phyloP scores from a whole-genome alignment of 1,140 invertebrate species.

The Muscidifurax raptorellus region DNA sequence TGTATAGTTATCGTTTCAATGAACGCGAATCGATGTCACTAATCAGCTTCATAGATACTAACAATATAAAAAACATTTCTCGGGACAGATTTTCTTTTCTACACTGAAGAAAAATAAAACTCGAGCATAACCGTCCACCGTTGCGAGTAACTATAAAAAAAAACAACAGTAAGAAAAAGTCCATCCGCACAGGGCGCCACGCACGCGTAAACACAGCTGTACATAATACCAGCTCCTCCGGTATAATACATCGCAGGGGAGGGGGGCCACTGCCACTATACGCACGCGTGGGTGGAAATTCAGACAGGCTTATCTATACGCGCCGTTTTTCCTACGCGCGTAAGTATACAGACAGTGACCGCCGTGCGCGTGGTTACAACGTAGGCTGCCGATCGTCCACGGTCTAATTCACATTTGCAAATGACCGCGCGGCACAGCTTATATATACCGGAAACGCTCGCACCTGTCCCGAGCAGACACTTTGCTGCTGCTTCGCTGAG shows the following conservation, averaged over 20 bases:
- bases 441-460: constrained; percentile 37
- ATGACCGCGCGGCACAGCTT: constrained; percentile 18
- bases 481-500: not conserved
- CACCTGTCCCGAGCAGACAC: constrained; percentile 27
- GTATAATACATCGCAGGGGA: too few relatives aligned
- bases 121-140: too few relatives aligned
- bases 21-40: too few relatives aligned
- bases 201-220: not conserved
- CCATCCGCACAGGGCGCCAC: not conserved
- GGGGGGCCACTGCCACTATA: not conserved
- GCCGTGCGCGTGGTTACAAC: constrained; percentile 1
- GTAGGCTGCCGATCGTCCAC: constrained; percentile 42
- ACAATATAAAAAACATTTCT: too few relatives aligned
- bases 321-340: not conserved
- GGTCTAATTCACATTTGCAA: constrained; percentile 54
- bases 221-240: not conserved
- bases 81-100: too few relatives aligned
- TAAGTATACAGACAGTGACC: too few relatives aligned
- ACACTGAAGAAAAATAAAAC: too few relatives aligned
- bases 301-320: constrained; percentile 24
- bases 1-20: too few relatives aligned
- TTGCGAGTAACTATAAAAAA: not conserved
- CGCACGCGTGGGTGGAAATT: constrained; percentile 48
- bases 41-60: too few relatives aligned
- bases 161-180: not conserved